phyloP scores from a whole-genome alignment of 2,888 invertebrate genomes.

The Polymixis lichenea region DNA sequence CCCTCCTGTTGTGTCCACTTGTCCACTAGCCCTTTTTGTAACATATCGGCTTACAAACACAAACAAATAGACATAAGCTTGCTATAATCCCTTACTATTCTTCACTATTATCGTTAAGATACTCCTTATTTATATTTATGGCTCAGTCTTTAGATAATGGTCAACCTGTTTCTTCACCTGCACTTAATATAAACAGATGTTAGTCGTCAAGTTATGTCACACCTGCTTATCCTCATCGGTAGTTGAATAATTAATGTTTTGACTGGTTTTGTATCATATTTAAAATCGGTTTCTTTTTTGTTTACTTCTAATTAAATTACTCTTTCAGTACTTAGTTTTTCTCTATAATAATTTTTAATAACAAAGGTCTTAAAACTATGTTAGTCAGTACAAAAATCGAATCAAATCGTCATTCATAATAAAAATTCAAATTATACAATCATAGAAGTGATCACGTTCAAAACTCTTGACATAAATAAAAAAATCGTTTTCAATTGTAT shows the following conservation, averaged over 20 bases:
- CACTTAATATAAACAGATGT: background rate
- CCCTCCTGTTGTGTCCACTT: background rate
- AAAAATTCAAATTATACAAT: too few species aligned
- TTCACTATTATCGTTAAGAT: background rate
- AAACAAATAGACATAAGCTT: background rate
- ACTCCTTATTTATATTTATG: background rate
- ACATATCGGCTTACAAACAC: conserved; percentile 10
- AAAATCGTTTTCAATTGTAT: too few species aligned
- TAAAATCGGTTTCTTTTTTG: background rate
- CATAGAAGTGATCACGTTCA: too few species aligned
- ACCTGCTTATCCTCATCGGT: conserved; percentile 10
- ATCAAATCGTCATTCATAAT: too few species aligned
- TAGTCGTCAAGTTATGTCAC: conserved; percentile 4
- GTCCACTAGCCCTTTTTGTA: background rate
- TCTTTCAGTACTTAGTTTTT: too few species aligned
- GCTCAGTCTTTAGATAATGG: too few species aligned
- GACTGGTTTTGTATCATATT: background rate
- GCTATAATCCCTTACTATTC: background rate
- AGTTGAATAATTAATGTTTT: background rate
- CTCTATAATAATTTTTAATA: too few species aligned
- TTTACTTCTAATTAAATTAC: too few species aligned
- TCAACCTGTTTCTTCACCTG: conserved; percentile 35
- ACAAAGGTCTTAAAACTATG: too few species aligned
- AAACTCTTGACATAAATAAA: too few species aligned
- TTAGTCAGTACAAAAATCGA: too few species aligned